Conservation (phyloP, 2,113 vertebrate genomes). For the cat (Felis catus) region F.catus_Fca126_mat1.0 CM031425.1:7392501-7393000, state of each 20-base stretch:
- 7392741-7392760: not conserved
- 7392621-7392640: too few species aligned
- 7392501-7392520: too few species aligned
- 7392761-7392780: not conserved
- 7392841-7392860: too few species aligned
- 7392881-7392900: not conserved
- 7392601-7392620: too few species aligned
- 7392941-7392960: not conserved
- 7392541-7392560: too few species aligned
- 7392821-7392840: not conserved
- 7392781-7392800: not conserved
- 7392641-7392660: too few species aligned
- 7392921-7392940: not conserved
- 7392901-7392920: not conserved
- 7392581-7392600: too few species aligned
- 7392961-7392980: not conserved
- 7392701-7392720: not conserved
- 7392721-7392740: not conserved
- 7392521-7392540: too few species aligned
- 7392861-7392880: not conserved
- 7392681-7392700: too few species aligned
- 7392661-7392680: too few species aligned
- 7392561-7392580: too few species aligned
- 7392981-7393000: accelerated
- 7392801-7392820: not conserved